Base-by-base conservation (phyloP, 2,797 vertebrate species). In the Mionectes olivaceus region DNA sequence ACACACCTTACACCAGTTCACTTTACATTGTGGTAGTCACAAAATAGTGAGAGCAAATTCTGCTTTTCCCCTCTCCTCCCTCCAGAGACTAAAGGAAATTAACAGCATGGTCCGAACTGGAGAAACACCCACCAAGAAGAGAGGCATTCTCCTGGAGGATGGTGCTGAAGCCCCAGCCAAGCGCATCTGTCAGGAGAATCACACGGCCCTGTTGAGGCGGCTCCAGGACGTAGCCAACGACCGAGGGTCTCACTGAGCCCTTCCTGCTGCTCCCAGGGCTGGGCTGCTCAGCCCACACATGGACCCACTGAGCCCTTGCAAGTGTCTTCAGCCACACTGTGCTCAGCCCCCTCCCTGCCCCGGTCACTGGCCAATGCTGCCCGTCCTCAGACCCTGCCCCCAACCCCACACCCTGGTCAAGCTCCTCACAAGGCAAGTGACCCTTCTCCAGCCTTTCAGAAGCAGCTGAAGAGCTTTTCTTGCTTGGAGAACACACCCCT, bases 91-190 rank as follows among this genome's bases (percentile, higher is more conserved):
- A 89, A 98, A 98, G 87, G 99, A 99, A 96, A 99, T 99, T 82
- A 99, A 99, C 98, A 98, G 98, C 84, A 99, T 99, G 99, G 98
- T 99, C 81, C 98, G 98, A 91, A 99, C 99, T 7, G 99, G 99
- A 56, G 99, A 99, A 96, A 99, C 98, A 0, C 99, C 99, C 14
- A 98, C 98, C 13, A 99, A 99, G 98, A 99, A 99, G 97, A 98
- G 99, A 85, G 98, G 98, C 87, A 98, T 98, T 74, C 97, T 98
- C 86, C 49, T 98, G 28, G 98, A 99, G 63, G 99, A 99, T 12
- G 98, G 98, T 27, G 98, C 98, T 21, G 97, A 98, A 70, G 98
- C 98, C 3, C 99, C 99, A 2, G 98, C 99, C 23, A 99, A 99
- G 97, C 97, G 99, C 8, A 98, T 99, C 27, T 99, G 99, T 88